Conservation (phyloP, 2,888 invertebrate genomes). For the Noctua comes region DNA sequence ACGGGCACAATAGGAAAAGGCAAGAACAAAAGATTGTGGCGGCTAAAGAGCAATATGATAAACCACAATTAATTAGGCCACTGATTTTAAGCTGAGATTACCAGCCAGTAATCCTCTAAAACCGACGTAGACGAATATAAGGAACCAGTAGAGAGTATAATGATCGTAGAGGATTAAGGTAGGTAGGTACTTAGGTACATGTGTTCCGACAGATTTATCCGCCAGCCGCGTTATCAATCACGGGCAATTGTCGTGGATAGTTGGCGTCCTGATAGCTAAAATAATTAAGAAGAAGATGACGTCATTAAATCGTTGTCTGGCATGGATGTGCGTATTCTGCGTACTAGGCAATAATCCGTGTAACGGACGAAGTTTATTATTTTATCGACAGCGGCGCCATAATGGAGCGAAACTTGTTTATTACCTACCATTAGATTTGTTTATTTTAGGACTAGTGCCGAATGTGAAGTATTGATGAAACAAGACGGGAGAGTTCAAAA, state of each 20-base stretch:
- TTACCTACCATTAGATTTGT: conserved; percentile 24
- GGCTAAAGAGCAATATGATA: neutral
- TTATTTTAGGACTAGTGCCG: conserved; percentile 1
- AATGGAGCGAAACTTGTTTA: conserved; percentile 32
- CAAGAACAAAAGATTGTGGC: neutral
- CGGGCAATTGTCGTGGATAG: conserved; percentile 45
- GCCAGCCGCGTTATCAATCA: conserved; percentile 42
- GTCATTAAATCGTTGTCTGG: conserved; percentile 9
- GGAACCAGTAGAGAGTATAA: conserved; percentile 18
- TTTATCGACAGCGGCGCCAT: conserved; percentile 29
- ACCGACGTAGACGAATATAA: conserved; percentile 12
- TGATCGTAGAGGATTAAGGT: conserved; percentile 1
- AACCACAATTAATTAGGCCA: conserved; percentile 30
- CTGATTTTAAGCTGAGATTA: conserved; percentile 24
- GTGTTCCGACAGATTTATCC: conserved; percentile 28
- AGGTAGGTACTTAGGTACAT: neutral
- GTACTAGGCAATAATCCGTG: conserved; percentile 3
- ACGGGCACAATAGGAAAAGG: neutral
- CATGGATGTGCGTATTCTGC: neutral
- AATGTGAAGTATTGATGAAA: conserved; percentile 19
- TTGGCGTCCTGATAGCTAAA: conserved; percentile 33
- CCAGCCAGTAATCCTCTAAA: conserved; percentile 20
- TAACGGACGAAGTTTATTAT: conserved; percentile 28
- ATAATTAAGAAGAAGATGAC: conserved; percentile 39
- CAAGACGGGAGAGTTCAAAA: conserved; percentile 5